These are phyloP conservation scores for Caradrina clavipalpis DNA, from an alignment of 2,888 invertebrate genomes.

Conservation along the genomic window DNA sequence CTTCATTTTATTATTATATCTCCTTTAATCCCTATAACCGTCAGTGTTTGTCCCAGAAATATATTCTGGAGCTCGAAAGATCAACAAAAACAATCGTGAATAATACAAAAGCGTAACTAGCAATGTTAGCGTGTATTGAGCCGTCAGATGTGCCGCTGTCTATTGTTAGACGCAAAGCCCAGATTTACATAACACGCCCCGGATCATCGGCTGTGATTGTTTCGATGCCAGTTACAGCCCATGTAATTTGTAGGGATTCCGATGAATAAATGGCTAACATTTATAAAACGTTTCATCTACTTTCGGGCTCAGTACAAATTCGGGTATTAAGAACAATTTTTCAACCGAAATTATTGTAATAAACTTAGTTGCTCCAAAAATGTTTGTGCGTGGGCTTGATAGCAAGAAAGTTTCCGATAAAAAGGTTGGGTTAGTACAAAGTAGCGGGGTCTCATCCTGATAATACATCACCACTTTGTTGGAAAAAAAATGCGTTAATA, in stretches of 20 bases:
- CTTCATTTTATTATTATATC: constrained; percentile 30
- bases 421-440: constrained; percentile 45
- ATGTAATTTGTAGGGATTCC: constrained; percentile 87
- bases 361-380: constrained; percentile 19
- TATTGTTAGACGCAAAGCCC: constrained; percentile 84
- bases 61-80: constrained; percentile 43
- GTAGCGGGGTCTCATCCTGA: constrained; percentile 69
- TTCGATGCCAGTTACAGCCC: constrained; percentile 84
- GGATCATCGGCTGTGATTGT: constrained; percentile 88
- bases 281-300: constrained; percentile 71
- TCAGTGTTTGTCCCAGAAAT: constrained; percentile 20
- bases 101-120: constrained; percentile 71
- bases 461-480: constrained; percentile 86
- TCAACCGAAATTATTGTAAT: constrained; percentile 24
- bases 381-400: constrained; percentile 12
- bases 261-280: constrained; percentile 81
- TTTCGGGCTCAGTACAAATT: constrained; percentile 40
- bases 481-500: constrained; percentile 88
- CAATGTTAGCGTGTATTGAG: constrained; percentile 70
- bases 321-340: constrained; percentile 35
- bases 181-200: constrained; percentile 87
- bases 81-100: constrained; percentile 72
- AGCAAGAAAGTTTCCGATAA: constrained; percentile 39
- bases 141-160: constrained; percentile 79
- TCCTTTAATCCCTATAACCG: constrained; percentile 10